These are phyloP conservation scores for Proterorhinus semilunaris DNA, from an alignment of 2,113 vertebrate genomes.

Conservation along the genomic window DNA sequence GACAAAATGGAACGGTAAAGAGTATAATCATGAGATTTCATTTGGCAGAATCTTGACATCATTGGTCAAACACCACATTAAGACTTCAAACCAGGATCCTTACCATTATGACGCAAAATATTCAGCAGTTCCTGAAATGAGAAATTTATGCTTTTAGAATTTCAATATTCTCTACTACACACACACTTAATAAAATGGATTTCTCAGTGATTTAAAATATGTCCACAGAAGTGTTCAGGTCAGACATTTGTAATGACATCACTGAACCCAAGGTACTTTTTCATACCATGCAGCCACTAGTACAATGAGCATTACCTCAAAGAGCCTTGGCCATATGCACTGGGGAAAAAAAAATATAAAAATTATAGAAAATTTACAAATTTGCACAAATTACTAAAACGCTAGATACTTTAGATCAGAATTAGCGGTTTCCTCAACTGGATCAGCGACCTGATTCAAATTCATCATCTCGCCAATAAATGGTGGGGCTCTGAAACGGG, in stretches of 20 bases:
- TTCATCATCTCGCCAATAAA: not conserved
- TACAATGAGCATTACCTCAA: not conserved
- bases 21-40: conserved; percentile 77
- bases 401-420: not conserved
- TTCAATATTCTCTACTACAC: too few species aligned
- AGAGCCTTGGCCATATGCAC: not conserved
- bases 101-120: too few species aligned
- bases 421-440: not conserved
- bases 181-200: not conserved
- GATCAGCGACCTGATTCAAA: conserved; percentile 8
- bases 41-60: conserved; percentile 82
- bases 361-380: not conserved
- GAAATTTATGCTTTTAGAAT: too few species aligned
- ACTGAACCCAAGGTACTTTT: conserved; percentile 44
- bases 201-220: conserved; percentile 60
- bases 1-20: conserved; percentile 75
- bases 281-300: not conserved
- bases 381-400: too few species aligned
- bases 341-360: not conserved
- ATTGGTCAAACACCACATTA: conserved; percentile 32
- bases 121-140: conserved; percentile 21
- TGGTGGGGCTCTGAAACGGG: too few species aligned
- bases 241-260: conserved; percentile 80
- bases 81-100: not conserved
- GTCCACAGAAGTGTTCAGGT: conserved; percentile 76